These are phyloP conservation scores for Chrysodeixis includens DNA, from an alignment of 2,888 invertebrate genomes.

Conservation along the genomic window DNA sequence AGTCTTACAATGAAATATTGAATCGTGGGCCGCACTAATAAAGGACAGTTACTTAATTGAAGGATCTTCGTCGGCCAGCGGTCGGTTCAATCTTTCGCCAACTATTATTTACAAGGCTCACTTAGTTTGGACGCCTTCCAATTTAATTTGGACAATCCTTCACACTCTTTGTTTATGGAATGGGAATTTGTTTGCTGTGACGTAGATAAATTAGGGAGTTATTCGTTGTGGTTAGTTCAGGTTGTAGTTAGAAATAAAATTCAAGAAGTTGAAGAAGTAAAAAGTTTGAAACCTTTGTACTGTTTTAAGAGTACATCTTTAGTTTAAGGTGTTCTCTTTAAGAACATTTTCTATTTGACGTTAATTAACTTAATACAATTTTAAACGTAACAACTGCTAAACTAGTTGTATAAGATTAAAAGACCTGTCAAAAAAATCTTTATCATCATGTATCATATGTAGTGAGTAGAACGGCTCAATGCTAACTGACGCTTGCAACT, in stretches of 20 bases:
- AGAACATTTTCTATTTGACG: too few relatives aligned
- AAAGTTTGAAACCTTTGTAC: too few relatives aligned
- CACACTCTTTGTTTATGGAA: constrained; percentile 32
- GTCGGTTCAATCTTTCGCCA: constrained; percentile 43
- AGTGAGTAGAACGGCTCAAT: too few relatives aligned
- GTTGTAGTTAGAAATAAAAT: neutral
- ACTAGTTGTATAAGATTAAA: too few relatives aligned
- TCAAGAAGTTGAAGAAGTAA: too few relatives aligned
- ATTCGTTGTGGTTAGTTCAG: constrained; percentile 3
- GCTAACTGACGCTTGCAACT: too few relatives aligned
- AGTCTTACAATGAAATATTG: constrained; percentile 53
- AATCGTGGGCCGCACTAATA: constrained; percentile 47
- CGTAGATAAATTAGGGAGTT: constrained; percentile 26
- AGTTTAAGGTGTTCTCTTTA: too few relatives aligned
- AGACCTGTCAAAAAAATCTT: too few relatives aligned
- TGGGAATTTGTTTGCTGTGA: constrained; percentile 36
- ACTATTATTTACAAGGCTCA: constrained; percentile 54
- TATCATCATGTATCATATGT: too few relatives aligned
- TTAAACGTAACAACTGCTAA: too few relatives aligned
- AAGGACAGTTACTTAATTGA: constrained; percentile 58
- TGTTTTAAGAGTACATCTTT: too few relatives aligned
- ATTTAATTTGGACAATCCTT: constrained; percentile 48
- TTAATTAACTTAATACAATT: too few relatives aligned
- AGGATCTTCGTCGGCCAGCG: constrained; percentile 45
- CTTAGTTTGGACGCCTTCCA: constrained; percentile 48